These are phyloP conservation scores for Rhopalosiphum padi DNA, from an alignment of 1,140 invertebrate species.

Conservation along the genomic window DNA sequence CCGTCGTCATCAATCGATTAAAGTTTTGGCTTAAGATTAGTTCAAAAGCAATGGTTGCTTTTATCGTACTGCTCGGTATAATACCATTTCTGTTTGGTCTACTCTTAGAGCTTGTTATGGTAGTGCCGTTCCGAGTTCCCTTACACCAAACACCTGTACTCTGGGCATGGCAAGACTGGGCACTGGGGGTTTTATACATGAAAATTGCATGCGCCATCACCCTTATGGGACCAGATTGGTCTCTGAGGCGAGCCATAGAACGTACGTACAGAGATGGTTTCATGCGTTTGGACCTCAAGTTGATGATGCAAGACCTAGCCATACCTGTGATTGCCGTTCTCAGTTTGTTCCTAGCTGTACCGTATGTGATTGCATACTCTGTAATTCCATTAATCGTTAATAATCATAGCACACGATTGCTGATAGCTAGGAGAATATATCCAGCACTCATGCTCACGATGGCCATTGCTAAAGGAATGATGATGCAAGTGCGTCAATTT, in stretches of 20 bases:
- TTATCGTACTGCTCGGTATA: conserved; percentile 83
- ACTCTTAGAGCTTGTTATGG: conserved; percentile 88
- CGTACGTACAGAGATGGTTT: conserved; percentile 71
- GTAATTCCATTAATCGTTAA: conserved; percentile 81
- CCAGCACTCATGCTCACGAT: conserved; percentile 80
- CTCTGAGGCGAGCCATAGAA: conserved; percentile 88
- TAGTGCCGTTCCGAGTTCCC: conserved; percentile 91
- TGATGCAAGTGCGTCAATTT: conserved; percentile 78
- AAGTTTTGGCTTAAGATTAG: conserved; percentile 74
- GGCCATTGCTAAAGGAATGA: conserved; percentile 58
- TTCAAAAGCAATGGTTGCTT: conserved; percentile 75
- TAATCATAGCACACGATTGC: conserved; percentile 75
- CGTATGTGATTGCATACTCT: conserved; percentile 86
- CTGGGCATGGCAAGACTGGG: conserved; percentile 98
- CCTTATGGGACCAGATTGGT: conserved; percentile 98
- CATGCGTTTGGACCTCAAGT: conserved; percentile 63
- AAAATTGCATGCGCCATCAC: conserved; percentile 97
- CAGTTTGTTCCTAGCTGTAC: conserved; percentile 83
- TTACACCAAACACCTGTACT: conserved; percentile 92
- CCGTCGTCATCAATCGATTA: conserved; percentile 76
- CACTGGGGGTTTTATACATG: conserved; percentile 93
- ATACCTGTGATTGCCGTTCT: conserved; percentile 83
- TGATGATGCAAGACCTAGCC: conserved; percentile 84
- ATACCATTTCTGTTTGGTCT: conserved; percentile 93
- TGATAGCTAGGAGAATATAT: conserved; percentile 88